Percentiles rank a stretch among this genome's conserved stretches.
phyloP scores from a whole-genome alignment of 2,888 invertebrate genomes.

The Prosopocoilus inquinatus region DNA sequence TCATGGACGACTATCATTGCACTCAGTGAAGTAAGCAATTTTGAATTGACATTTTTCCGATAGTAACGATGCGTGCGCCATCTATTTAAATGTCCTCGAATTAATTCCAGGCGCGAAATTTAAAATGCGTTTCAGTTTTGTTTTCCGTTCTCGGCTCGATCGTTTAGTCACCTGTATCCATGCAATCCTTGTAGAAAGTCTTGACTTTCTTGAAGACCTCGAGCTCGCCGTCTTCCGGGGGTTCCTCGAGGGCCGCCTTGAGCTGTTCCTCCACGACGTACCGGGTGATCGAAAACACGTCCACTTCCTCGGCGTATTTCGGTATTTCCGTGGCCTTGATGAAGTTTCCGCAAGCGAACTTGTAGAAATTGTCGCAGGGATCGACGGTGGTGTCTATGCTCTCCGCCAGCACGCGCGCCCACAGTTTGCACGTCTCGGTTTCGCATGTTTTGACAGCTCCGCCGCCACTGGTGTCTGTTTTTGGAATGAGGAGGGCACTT shows the following conservation, averaged over 20 bases:
- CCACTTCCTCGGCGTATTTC: slow-evolving; percentile 66
- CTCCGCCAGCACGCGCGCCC: not conserved
- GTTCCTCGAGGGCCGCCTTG: slow-evolving; percentile 45
- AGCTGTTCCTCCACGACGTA: slow-evolving; percentile 51
- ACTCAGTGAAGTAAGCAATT: no score
- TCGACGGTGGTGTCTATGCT: slow-evolving; percentile 66
- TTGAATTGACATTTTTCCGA: no score
- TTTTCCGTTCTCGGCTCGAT: no score
- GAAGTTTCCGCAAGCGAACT: slow-evolving; percentile 71
- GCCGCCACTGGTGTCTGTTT: no score
- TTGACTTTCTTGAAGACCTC: slow-evolving; percentile 50
- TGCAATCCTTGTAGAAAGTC: slow-evolving; percentile 50
- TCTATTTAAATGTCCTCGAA: no score
- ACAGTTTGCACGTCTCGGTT: not conserved
- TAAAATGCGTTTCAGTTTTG: no score
- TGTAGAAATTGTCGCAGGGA: slow-evolving; percentile 76
- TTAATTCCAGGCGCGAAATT: no score
- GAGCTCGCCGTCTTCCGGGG: slow-evolving; percentile 42
- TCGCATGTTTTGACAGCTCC: not conserved
- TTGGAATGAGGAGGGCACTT: no score
- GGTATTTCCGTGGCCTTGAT: slow-evolving; percentile 65
- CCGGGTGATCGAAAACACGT: slow-evolving; percentile 49
- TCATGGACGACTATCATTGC: no score
- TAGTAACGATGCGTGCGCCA: no score
- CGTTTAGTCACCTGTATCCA: slow-evolving; percentile 37